Percentiles rank a stretch among this genome's conserved stretches.
Evolutionary conservation across 2,888 invertebrate genomes (phyloP).

Genomic region (Thysanoteuthis rhombus): DNA sequence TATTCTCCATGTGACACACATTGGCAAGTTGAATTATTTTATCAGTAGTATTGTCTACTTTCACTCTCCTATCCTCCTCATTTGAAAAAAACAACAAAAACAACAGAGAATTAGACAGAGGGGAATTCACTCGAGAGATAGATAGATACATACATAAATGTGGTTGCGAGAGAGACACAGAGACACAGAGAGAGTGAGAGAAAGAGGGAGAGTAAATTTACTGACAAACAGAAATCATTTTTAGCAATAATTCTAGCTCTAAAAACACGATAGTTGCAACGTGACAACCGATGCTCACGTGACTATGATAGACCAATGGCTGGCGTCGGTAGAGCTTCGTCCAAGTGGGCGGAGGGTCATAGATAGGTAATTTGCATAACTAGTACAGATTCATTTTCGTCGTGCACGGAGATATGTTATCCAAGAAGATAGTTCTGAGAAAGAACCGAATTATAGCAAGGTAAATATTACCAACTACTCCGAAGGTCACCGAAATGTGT

Average conservation of each 20-base stretch:
- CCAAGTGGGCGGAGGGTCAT: background rate
- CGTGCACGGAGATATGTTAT: background rate
- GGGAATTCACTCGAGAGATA: background rate
- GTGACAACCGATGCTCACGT: constrained; percentile 37
- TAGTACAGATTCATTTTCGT: background rate
- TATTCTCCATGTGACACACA: too few relatives aligned
- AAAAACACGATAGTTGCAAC: constrained; percentile 32
- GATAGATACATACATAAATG: too few relatives aligned
- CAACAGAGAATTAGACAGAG: background rate
- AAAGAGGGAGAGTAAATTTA: constrained; percentile 30
- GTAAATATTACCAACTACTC: background rate
- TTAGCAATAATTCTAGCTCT: background rate
- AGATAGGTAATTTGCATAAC: background rate
- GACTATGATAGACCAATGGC: constrained; percentile 35
- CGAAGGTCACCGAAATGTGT: background rate
- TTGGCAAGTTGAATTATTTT: background rate
- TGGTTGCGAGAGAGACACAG: too few relatives aligned
- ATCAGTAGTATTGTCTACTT: background rate
- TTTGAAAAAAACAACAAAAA: background rate
- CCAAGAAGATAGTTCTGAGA: constrained; percentile 13
- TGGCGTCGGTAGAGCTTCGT: background rate
- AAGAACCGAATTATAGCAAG: background rate
- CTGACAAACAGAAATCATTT: background rate
- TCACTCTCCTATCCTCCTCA: background rate
- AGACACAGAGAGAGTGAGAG: background rate